These are phyloP conservation scores for Leucoraja erinaceus DNA, from an alignment of 2,113 vertebrate genomes.

Conservation along the genomic window DNA sequence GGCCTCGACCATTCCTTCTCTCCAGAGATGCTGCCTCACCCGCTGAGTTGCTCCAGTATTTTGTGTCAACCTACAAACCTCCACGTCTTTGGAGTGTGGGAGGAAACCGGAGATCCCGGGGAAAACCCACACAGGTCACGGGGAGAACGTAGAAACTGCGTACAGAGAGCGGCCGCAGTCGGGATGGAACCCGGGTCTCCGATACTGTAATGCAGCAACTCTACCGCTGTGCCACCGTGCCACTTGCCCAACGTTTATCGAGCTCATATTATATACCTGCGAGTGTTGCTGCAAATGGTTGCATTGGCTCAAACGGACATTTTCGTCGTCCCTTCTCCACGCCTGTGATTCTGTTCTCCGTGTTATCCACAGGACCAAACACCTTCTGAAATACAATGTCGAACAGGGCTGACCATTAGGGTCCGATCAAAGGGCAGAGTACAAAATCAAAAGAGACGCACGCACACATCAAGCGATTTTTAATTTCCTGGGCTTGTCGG, in stretches of 20 bases:
- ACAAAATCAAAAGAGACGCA: background rate
- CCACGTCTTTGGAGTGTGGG: too few relatives aligned
- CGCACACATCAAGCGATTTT: background rate
- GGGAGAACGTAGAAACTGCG: too few relatives aligned
- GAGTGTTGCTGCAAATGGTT: slow-evolving; percentile 76
- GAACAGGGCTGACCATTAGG: background rate
- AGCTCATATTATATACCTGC: slow-evolving; percentile 51
- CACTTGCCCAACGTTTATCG: background rate
- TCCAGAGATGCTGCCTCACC: too few relatives aligned
- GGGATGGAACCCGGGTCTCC: too few relatives aligned
- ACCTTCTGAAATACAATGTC: slow-evolving; percentile 54
- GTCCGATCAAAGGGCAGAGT: background rate
- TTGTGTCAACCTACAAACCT: too few relatives aligned
- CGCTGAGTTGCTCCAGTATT: too few relatives aligned
- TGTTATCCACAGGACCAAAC: slow-evolving; percentile 61
- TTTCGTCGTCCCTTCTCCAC: slow-evolving; percentile 75
- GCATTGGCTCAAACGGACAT: slow-evolving; percentile 78
- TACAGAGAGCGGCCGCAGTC: too few relatives aligned
- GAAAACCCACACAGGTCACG: too few relatives aligned
- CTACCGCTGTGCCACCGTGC: too few relatives aligned
- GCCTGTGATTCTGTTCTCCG: slow-evolving; percentile 50
- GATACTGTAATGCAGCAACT: too few relatives aligned
- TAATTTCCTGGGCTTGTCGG: background rate
- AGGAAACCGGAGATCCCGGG: too few relatives aligned
- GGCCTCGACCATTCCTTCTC: too few relatives aligned